Base-by-base conservation (phyloP, 2,797 vertebrate genomes). In the Schizothorax lantsangensis region DNA sequence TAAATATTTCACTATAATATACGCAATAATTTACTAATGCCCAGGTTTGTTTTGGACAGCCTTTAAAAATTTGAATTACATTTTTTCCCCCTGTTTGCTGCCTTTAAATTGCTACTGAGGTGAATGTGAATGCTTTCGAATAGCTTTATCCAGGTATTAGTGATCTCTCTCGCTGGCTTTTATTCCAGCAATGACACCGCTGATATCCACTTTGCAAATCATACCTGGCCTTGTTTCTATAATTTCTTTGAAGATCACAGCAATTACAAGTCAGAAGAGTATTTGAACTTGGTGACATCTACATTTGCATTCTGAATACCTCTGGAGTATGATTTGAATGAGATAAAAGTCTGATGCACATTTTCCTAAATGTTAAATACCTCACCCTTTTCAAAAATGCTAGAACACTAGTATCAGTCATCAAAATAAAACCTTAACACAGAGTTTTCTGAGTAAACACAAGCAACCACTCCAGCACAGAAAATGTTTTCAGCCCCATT, bases 301-400 rank as follows among this genome's bases (percentile, higher is more conserved):
- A 26, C 7, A 38, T 81, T 72, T 43, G 40, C 82, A n/a, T 36
- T 21, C 38, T 64, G 3, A 49, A 49, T 26, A 62, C 26, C 17
- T 77, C 19, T 52, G 14, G 17, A 38, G 33, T 66, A 15, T 52
- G 57, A 47, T 84, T 84, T 75, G 72, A 84, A 84, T 77, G 43
- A 75, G 54, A 15, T 30, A 5, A 79, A 26, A 36, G 43, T 43
- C 26, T 19, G 21, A 66, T 19, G 11, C 62, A 15, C 10, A 47
- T 84, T 84, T 84, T 62, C 54, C 38, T 47, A 64, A 45, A 83
- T 47, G 43, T 66, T 15, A 49, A 64, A 66, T n/a, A 19, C 21
- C 30, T 38, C 30, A 36, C 52, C 10, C 30, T 45, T 72, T 59
- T 33, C 19, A 57, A 72, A 43, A 83, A 54, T 59, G 6, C 38